phyloP scores from a whole-genome alignment of 2,113 vertebrate species.

The Eulemur rufifrons region DNA sequence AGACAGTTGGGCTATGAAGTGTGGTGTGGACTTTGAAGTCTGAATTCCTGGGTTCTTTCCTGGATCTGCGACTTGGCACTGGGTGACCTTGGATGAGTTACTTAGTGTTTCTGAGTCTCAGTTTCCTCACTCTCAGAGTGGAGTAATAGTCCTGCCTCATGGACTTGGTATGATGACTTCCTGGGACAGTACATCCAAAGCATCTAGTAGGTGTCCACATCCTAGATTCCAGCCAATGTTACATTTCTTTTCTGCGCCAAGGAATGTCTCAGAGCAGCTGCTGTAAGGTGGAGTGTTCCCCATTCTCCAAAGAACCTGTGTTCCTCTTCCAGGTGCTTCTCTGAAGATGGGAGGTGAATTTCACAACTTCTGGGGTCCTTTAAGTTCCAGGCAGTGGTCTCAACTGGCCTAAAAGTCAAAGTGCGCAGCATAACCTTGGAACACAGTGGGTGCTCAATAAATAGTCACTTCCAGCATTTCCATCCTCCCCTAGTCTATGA shows the following conservation, averaged over 20 bases:
- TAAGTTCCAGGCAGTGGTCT: background rate
- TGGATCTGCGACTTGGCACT: background rate
- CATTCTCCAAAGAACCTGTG: background rate
- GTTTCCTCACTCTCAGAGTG: background rate
- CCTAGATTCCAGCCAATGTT: no score
- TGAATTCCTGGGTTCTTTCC: background rate
- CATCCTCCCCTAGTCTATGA: accelerated
- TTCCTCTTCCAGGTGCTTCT: background rate
- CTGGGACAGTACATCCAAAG: accelerated
- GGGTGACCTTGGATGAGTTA: background rate
- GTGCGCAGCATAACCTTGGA: background rate
- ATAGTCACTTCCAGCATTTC: background rate
- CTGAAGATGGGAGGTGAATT: background rate
- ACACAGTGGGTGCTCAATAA: background rate
- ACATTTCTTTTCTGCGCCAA: background rate
- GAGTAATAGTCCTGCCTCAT: accelerated
- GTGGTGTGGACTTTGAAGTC: background rate
- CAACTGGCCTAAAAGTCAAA: background rate
- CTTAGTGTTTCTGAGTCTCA: background rate
- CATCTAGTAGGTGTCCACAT: accelerated
- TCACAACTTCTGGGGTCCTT: background rate
- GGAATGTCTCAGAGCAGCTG: background rate
- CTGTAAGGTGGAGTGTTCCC: background rate
- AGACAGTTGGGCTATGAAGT: background rate
- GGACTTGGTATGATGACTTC: background rate